These are phyloP conservation scores for Zonotrichia leucophrys DNA, from an alignment of 2,113 vertebrate genomes.

Conservation along the genomic window DNA sequence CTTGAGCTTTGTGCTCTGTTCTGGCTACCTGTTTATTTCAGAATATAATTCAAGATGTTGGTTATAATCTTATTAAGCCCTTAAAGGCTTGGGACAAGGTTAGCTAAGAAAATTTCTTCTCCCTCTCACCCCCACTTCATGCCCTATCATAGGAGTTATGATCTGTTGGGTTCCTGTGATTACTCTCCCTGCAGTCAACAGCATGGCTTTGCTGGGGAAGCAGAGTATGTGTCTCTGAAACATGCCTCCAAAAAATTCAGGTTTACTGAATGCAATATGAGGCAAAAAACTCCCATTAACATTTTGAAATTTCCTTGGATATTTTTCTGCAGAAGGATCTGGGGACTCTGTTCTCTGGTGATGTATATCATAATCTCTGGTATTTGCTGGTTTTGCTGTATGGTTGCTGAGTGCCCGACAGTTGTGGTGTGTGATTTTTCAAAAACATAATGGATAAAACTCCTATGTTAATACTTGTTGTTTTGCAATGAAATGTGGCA, in stretches of 20 bases:
- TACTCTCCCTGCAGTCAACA: neutral
- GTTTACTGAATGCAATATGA: neutral
- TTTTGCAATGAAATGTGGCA: neutral
- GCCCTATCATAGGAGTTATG: neutral
- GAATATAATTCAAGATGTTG: slow-evolving; percentile 56
- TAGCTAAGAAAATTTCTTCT: slow-evolving; percentile 64
- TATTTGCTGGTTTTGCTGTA: neutral
- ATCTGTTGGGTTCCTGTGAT: slow-evolving; percentile 24
- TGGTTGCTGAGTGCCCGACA: neutral
- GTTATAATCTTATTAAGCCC: slow-evolving; percentile 44
- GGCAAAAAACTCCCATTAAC: neutral
- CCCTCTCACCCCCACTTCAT: neutral
- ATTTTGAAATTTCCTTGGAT: neutral
- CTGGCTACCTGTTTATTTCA: slow-evolving; percentile 61
- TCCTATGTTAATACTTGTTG: neutral
- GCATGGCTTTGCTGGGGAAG: neutral
- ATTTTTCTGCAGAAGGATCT: neutral
- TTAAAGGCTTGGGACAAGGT: slow-evolving; percentile 39
- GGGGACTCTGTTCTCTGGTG: neutral
- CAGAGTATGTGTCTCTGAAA: neutral
- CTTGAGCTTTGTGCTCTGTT: slow-evolving; percentile 3
- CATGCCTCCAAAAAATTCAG: neutral
- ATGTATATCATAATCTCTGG: accelerated
- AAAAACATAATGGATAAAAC: neutral
- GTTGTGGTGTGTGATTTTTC: neutral